Conservation (phyloP, 1,140 invertebrate genomes). For the Eupeodes corollae region DNA sequence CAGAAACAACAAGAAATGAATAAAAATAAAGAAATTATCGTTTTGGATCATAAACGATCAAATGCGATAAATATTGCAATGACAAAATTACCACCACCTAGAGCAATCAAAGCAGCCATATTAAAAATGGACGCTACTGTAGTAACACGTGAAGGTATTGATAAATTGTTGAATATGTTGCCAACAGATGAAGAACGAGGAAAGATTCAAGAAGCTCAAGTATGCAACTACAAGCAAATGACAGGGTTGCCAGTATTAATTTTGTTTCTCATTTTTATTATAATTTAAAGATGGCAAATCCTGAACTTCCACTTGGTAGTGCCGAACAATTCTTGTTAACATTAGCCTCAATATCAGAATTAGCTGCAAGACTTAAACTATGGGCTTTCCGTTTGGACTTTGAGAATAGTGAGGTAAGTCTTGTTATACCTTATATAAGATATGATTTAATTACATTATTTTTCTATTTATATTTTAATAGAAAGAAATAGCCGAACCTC, state of each 20-base stretch:
- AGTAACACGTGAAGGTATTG: conserved; percentile 95
- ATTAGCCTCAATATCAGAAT: conserved; percentile 88
- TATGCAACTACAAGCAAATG: background rate
- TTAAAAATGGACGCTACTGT: conserved; percentile 98
- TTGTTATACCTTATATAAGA: too few species aligned
- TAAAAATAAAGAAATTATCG: conserved; percentile 91
- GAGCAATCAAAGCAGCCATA: conserved; percentile 96
- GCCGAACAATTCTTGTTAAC: conserved; percentile 97
- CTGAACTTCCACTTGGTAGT: conserved; percentile 88
- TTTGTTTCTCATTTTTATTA: too few species aligned
- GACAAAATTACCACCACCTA: conserved; percentile 93
- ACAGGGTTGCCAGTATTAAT: background rate
- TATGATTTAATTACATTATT: background rate
- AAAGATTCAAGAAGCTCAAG: conserved; percentile 90
- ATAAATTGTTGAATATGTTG: conserved; percentile 96
- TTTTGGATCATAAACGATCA: conserved; percentile 93
- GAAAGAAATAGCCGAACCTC: conserved; percentile 94
- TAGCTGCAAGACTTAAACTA: conserved; percentile 85
- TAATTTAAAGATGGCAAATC: conserved; percentile 54
- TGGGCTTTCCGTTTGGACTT: conserved; percentile 99
- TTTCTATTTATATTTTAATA: conserved; percentile 17
- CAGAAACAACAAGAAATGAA: conserved; percentile 88
- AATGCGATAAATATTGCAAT: conserved; percentile 99
- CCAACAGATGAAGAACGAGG: conserved; percentile 93
- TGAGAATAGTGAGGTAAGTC: conserved; percentile 79